Percentiles rank a stretch among this genome's conserved stretches.
phyloP scores from a whole-genome alignment of 2,888 invertebrate species.

The Agrypnus murinus region DNA sequence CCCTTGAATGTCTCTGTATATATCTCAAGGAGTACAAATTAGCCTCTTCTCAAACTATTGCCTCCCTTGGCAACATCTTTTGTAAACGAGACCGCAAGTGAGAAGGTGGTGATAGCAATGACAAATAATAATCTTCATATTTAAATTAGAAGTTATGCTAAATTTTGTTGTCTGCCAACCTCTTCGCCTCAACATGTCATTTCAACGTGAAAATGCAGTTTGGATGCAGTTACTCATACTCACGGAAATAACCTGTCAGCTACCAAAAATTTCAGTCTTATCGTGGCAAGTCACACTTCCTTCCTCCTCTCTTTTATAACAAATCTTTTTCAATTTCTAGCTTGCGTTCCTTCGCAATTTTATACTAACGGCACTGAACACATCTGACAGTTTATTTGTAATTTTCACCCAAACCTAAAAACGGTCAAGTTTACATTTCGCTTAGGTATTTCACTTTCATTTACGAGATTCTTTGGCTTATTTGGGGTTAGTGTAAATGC shows the following conservation, averaged over 20 bases:
- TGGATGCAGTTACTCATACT: conserved; percentile 7
- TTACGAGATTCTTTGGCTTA: conserved; percentile 17
- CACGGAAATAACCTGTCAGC: conserved; percentile 18
- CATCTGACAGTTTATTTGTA: conserved; percentile 10
- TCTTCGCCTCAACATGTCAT: too few species aligned
- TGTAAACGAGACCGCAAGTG: too few species aligned
- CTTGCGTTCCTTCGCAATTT: background rate
- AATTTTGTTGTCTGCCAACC: too few species aligned
- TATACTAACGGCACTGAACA: background rate
- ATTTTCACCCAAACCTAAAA: background rate
- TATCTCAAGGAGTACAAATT: too few species aligned
- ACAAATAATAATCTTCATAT: too few species aligned
- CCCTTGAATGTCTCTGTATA: too few species aligned
- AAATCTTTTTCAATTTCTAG: background rate
- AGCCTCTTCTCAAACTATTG: too few species aligned
- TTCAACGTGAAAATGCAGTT: background rate
- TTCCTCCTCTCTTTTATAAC: conserved; percentile 1
- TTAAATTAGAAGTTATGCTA: too few species aligned
- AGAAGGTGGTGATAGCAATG: too few species aligned
- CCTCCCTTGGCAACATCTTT: too few species aligned
- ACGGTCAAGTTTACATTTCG: background rate
- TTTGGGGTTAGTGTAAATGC: conserved; percentile 12
- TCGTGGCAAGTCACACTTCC: conserved; percentile 14
- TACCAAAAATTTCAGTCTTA: background rate
- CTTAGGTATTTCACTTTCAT: conserved; percentile 15